Evolutionary conservation across 1,140 invertebrate genomes (phyloP).

Genomic region (Lordiphosa clarofinis): DNA sequence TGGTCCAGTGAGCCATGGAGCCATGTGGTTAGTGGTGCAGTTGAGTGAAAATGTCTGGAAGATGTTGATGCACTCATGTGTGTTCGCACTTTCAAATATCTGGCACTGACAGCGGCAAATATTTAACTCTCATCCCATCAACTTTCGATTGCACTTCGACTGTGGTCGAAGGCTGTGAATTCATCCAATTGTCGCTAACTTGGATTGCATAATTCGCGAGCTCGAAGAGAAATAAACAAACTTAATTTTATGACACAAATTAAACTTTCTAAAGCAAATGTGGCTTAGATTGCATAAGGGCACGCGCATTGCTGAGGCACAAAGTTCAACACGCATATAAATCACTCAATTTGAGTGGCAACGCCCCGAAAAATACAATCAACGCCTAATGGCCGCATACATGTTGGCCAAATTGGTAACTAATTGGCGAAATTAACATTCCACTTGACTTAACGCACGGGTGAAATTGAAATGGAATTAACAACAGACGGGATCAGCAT

Average conservation of each 20-base stretch:
- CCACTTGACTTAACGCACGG: constrained; percentile 37
- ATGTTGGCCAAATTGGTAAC: constrained; percentile 55
- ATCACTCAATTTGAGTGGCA: constrained; percentile 48
- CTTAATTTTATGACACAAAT: constrained; percentile 58
- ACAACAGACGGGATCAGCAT: background rate
- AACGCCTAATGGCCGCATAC: constrained; percentile 52
- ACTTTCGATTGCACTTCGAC: too few species aligned
- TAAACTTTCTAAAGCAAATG: constrained; percentile 59
- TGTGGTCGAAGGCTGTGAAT: constrained; percentile 20
- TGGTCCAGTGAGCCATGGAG: constrained; percentile 41
- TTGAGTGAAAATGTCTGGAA: constrained; percentile 34
- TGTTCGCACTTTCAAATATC: constrained; percentile 62
- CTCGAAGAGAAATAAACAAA: constrained; percentile 14
- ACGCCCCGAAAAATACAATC: constrained; percentile 57
- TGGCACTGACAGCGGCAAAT: constrained; percentile 17
- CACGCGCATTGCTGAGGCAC: constrained; percentile 14
- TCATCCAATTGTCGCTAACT: constrained; percentile 20
- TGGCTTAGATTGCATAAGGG: constrained; percentile 23
- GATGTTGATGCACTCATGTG: too few species aligned
- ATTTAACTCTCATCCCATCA: background rate
- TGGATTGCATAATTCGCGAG: constrained; percentile 53
- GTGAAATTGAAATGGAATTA: constrained; percentile 42
- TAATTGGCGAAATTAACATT: constrained; percentile 74
- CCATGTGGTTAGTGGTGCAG: constrained; percentile 41
- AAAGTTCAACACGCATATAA: constrained; percentile 53